Evolutionary conservation across 2,797 vertebrate species (phyloP).

Genomic region (Poecilia gillii): DNA sequence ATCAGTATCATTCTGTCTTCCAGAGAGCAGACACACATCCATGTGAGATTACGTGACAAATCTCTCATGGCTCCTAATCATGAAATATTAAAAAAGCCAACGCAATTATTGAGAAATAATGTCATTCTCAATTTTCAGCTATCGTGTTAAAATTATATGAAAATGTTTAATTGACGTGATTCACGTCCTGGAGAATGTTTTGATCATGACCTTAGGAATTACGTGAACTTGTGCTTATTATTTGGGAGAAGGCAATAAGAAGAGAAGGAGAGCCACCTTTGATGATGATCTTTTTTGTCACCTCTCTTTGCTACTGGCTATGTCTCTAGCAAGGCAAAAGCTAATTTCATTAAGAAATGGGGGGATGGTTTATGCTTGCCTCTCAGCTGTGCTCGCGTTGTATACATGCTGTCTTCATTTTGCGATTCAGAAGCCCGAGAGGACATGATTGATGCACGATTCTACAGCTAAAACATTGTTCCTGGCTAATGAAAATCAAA

Average conservation of each 20-base stretch:
- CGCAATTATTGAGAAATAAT: constrained; percentile 65
- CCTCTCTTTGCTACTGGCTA: constrained; percentile 67
- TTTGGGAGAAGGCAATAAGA: constrained; percentile 64
- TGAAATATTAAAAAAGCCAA: constrained; percentile 69
- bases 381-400: constrained; percentile 52
- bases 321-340: constrained; percentile 63
- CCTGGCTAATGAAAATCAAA: constrained; percentile 50
- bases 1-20: constrained; percentile 19
- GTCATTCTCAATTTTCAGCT: constrained; percentile 54
- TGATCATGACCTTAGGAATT: constrained; percentile 63
- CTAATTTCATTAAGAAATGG: constrained; percentile 78
- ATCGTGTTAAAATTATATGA: constrained; percentile 53
- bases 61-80: constrained; percentile 50
- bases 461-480: constrained; percentile 38
- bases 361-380: constrained; percentile 54
- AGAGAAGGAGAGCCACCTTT: constrained; percentile 67
- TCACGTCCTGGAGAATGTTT: constrained; percentile 50
- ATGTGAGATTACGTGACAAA: constrained; percentile 49
- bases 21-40: constrained; percentile 23
- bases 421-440: constrained; percentile 43
- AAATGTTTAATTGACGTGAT: constrained; percentile 73
- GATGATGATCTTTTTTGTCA: constrained; percentile 77
- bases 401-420: constrained; percentile 58
- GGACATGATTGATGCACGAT: constrained; percentile 41
- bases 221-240: constrained; percentile 65